A percentile compares a stretch with the other conserved stretches of the same genome.
Conservation (phyloP, 2,113 vertebrate genomes). For the Centropus unirufus region DNA sequence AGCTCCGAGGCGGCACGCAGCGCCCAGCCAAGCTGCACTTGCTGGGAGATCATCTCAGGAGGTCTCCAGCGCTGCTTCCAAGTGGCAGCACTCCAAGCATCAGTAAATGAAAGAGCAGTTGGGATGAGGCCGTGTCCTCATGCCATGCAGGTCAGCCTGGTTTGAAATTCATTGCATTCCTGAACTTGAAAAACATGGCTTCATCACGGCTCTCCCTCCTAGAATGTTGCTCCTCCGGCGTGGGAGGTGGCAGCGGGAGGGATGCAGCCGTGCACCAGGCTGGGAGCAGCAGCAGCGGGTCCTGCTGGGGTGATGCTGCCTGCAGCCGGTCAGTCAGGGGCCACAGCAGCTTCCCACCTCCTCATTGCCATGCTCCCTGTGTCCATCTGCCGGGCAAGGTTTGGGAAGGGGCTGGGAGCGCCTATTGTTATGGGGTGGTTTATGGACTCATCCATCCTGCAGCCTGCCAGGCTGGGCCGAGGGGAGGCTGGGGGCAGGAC, state of each 20-base stretch:
- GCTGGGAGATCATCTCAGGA: neutral
- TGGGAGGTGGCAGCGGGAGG: accelerated
- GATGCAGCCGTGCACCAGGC: accelerated
- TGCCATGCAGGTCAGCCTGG: neutral
- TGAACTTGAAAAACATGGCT: neutral
- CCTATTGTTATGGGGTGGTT: neutral
- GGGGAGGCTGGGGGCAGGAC: neutral
- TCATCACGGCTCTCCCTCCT: neutral
- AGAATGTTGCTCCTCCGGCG: accelerated
- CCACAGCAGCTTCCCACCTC: neutral
- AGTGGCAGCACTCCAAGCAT: neutral
- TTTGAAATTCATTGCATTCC: neutral
- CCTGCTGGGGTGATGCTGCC: neutral
- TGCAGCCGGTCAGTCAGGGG: neutral
- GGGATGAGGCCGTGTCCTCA: neutral
- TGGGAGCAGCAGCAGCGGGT: neutral
- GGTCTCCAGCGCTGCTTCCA: neutral
- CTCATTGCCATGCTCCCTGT: slow-evolving; percentile 17
- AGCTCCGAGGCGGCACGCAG: neutral
- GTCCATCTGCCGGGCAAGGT: accelerated
- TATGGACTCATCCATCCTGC: slow-evolving; percentile 4
- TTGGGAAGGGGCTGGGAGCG: neutral
- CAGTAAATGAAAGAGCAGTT: neutral
- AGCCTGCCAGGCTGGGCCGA: neutral
- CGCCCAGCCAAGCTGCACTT: accelerated